Evolutionary conservation across 2,888 invertebrate species (phyloP), one percentile per base, ranked within the genome.

Genomic region (Drosophila colorata): DNA sequence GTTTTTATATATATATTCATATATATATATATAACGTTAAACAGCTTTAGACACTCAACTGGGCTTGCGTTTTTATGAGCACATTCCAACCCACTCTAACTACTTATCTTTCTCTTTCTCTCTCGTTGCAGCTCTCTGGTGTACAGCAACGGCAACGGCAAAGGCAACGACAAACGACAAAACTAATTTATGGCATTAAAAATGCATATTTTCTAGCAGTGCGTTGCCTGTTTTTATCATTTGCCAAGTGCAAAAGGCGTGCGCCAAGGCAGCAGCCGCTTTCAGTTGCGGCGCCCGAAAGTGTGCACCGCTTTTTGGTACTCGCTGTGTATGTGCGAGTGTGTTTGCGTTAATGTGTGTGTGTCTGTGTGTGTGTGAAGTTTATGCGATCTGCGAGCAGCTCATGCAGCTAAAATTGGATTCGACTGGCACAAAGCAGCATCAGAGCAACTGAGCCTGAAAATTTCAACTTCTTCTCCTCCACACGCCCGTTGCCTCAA

Each of bases 181-280:
- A 89, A 86, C 87, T 88, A 83, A 86, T 88, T 82, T 86, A 88
- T 80, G 80, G 80, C 87, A 87, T 84, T 84, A 85, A 87, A 87
- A 87, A 90, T 90, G 87, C 74, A 90, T 85, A 87, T 87, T 88
- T 88, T 88, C 85, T 87, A 87, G 87, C 85, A 87, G 88, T 80
- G 79, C 78, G 74, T 75, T 69, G 70, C 73, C 65, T 73, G 87
- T 85, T 85, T 84, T 87, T 87, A 85, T 81, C 79, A 87, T 84
- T 87, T 76, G 75, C 86, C 80, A 81, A 79, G 69, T 79, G 72
- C 60, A 58, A 73, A 52, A 55, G 52, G 69, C 58, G 60, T 55
- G 25, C 35, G 58, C 51, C 52, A 53, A 69, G 53, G 23, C 65
- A 76, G 58, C 57, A 61, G 51, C 56, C 51, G 58, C 67, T 57